Evolutionary conservation across 1,140 invertebrate genomes (phyloP).

Genomic region (Platyura marginata): DNA sequence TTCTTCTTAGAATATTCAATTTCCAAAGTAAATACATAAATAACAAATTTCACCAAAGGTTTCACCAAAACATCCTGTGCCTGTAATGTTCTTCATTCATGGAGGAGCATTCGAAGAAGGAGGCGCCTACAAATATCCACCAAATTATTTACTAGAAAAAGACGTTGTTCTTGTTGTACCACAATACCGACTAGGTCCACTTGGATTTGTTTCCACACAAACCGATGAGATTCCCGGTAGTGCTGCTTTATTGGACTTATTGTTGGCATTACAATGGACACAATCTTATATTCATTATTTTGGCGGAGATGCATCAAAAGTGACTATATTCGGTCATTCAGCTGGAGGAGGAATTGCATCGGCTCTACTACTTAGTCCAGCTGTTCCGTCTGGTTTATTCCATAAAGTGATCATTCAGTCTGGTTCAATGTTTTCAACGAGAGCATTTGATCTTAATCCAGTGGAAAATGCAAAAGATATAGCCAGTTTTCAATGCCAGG

Average conservation of each 20-base stretch:
- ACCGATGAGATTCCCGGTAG: conserved; percentile 42
- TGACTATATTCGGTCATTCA: conserved; percentile 42
- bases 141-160: conserved; percentile 51
- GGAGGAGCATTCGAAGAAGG: conserved; percentile 23
- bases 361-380: neutral
- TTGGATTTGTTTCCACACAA: conserved; percentile 33
- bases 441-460: conserved; percentile 13
- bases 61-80: conserved; percentile 5
- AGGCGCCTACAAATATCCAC: conserved; percentile 39
- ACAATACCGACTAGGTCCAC: conserved; percentile 53
- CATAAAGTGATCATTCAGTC: conserved; percentile 20
- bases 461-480: conserved; percentile 10
- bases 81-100: conserved; percentile 21
- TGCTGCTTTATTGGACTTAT: conserved; percentile 42
- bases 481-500: conserved; percentile 11
- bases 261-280: conserved; percentile 40
- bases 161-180: conserved; percentile 58
- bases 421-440: conserved; percentile 15
- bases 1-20: neutral
- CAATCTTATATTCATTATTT: conserved; percentile 42
- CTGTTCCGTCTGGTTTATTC: conserved; percentile 7
- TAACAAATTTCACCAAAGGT: too few relatives aligned
- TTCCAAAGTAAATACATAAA: neutral
- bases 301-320: conserved; percentile 39
- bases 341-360: conserved; percentile 7